A percentile compares a stretch with the other conserved stretches of the same genome.
Evolutionary conservation across 2,888 invertebrate genomes (phyloP).

Genomic region (Pedicia rivosa): DNA sequence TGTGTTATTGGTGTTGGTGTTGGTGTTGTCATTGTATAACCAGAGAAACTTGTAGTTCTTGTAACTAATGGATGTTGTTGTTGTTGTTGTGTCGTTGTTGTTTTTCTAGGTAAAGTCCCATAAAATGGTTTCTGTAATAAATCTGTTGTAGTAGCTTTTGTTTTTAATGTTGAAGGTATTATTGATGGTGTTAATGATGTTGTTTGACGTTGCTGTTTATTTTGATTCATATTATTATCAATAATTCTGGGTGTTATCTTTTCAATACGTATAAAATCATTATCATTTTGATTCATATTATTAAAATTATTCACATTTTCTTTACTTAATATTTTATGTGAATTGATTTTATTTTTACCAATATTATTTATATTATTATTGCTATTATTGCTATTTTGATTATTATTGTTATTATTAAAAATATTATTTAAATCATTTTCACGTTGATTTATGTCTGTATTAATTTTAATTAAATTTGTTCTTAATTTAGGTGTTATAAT

Average conservation of each 20-base stretch:
- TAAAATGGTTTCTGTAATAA: too few relatives aligned
- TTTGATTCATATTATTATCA: too few relatives aligned
- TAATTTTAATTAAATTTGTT: not conserved
- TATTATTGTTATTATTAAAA: not conserved
- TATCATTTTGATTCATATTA: too few relatives aligned
- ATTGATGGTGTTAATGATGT: too few relatives aligned
- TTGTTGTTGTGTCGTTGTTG: slow-evolving; percentile 12
- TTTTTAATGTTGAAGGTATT: too few relatives aligned
- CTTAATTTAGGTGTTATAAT: too few relatives aligned
- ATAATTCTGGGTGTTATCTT: slow-evolving; percentile 21
- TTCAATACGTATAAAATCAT: too few relatives aligned
- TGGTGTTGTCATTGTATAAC: slow-evolving; percentile 20
- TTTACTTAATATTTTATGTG: too few relatives aligned
- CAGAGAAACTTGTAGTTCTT: slow-evolving; percentile 31
- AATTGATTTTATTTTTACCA: too few relatives aligned
- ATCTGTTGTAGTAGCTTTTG: too few relatives aligned
- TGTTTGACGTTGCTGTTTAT: too few relatives aligned
- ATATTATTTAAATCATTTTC: not conserved
- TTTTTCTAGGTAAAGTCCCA: slow-evolving; percentile 18
- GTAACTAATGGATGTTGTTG: slow-evolving; percentile 13
- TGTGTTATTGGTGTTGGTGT: slow-evolving; percentile 21
- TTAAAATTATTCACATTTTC: not conserved
- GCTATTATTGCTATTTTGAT: not conserved
- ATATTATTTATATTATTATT: not conserved
- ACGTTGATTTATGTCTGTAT: not conserved